Evolutionary conservation across 1,140 invertebrate genomes (phyloP), one percentile per base, ranked within the genome.

Genomic region (Pararge aegeria): DNA sequence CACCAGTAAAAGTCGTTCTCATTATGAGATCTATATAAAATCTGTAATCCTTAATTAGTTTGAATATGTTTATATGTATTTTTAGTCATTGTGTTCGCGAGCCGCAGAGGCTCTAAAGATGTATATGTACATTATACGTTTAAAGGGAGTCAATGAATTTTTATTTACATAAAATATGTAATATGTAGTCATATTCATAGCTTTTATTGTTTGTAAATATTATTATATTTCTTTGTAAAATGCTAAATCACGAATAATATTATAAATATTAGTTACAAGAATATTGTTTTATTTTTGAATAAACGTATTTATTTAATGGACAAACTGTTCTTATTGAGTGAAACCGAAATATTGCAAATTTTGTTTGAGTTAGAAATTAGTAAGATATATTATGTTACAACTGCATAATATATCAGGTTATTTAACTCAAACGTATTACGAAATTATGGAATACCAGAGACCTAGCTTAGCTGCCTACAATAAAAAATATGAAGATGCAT

Each of bases 191-290:
- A 80, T 83, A 78, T 85, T 82, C 66, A 65, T 89, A 89, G 83
- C 54, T 81, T 66, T 64, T 87, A 89, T 73, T 77, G 75, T 86
- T 85, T 89, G 86, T 89, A 89, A 89, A 89, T 89, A 89, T 82
- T 71, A 83, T 81, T 83, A 79, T 71, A 82, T 80, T 85, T 81
- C 69, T 80, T 75, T 86, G 83, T 89, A 87, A 87, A 89, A 85
- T 87, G 86, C 67, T 83, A 87, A 88, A 89, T 87, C 82, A 89
- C 83, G 83, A 85, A 86, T 89, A 80, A 84, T 86, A 86, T 83
- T 87, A 89, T 86, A 89, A 87, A 89, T 72, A 86, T 79, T 89
- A 89, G 81, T 89, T 89, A 87, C 75, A 84, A 54, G 52, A 81
- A 71, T 79, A 75, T 79, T 78, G 83, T 89, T 89, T 89, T 83